Conservation (phyloP, 2,113 vertebrate species). For the Phylloscopus trochilus region DNA sequence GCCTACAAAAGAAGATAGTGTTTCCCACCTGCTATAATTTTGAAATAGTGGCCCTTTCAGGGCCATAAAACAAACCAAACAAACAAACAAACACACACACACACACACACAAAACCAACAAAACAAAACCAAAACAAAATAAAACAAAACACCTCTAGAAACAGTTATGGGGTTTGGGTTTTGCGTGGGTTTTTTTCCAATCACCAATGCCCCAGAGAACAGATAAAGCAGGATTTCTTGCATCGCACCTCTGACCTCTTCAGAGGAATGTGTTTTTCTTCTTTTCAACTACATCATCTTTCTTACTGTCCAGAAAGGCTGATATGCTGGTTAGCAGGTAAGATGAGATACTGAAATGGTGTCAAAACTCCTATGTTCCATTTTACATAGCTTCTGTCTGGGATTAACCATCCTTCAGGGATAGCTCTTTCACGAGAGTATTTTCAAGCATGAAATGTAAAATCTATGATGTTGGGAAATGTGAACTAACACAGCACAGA, state of each 20-base stretch:
- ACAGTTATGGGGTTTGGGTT: accelerated
- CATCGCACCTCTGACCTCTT: background rate
- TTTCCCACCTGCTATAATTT: background rate
- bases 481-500: background rate
- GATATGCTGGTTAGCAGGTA: background rate
- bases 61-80: background rate
- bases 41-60: background rate
- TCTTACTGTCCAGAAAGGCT: background rate
- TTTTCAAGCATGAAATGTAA: background rate
- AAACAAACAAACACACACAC: no score
- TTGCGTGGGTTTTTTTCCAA: background rate
- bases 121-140: no score
- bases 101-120: no score
- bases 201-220: background rate
- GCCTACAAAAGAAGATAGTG: background rate
- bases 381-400: background rate
- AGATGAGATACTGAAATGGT: background rate
- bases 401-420: background rate
- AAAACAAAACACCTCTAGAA: background rate
- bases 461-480: background rate
- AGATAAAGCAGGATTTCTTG: background rate
- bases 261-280: background rate
- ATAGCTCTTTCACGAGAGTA: background rate
- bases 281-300: background rate
- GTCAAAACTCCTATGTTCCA: background rate